Conservation (phyloP, 2,113 vertebrate genomes). For the Psettodes erumei region DNA sequence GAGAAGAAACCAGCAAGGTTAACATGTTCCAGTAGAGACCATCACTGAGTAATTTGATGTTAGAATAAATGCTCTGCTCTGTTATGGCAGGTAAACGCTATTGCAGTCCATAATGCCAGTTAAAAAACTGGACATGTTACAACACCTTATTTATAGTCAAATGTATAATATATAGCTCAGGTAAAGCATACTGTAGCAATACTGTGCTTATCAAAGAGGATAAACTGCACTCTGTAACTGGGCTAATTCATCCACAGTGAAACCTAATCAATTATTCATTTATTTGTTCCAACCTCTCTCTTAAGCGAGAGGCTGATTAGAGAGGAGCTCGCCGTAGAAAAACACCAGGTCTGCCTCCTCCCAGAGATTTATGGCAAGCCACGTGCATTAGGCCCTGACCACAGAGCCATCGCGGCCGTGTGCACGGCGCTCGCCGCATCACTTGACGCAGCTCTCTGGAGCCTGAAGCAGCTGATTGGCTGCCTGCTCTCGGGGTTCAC, state of each 20-base stretch:
- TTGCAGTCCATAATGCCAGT: not conserved
- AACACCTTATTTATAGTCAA: not conserved
- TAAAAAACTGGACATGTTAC: not conserved
- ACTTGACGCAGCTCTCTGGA: not conserved
- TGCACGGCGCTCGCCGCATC: not conserved
- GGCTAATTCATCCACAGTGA: slow-evolving; percentile 59
- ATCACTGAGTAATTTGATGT: not conserved
- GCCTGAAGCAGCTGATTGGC: slow-evolving; percentile 10
- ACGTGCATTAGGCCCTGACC: slow-evolving; percentile 60
- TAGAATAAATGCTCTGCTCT: not conserved
- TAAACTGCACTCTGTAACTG: slow-evolving; percentile 50
- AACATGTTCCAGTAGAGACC: not conserved
- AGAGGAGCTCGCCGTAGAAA: slow-evolving; percentile 30
- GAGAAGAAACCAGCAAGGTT: not conserved
- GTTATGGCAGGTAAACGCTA: not conserved
- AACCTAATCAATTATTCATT: slow-evolving; percentile 70
- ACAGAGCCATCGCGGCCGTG: slow-evolving; percentile 34
- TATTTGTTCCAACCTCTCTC: slow-evolving; percentile 52
- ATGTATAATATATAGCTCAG: slow-evolving; percentile 5
- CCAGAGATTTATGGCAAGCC: slow-evolving; percentile 30
- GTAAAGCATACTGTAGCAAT: slow-evolving; percentile 16
- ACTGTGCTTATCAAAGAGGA: slow-evolving; percentile 22
- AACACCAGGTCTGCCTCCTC: slow-evolving; percentile 23
- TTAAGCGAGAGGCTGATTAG: slow-evolving; percentile 48
- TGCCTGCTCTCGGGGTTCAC: not conserved